Evolutionary conservation across 2,888 invertebrate genomes (phyloP), one percentile per base, ranked within the genome.

Genomic region (Platycnemis pennipes): DNA sequence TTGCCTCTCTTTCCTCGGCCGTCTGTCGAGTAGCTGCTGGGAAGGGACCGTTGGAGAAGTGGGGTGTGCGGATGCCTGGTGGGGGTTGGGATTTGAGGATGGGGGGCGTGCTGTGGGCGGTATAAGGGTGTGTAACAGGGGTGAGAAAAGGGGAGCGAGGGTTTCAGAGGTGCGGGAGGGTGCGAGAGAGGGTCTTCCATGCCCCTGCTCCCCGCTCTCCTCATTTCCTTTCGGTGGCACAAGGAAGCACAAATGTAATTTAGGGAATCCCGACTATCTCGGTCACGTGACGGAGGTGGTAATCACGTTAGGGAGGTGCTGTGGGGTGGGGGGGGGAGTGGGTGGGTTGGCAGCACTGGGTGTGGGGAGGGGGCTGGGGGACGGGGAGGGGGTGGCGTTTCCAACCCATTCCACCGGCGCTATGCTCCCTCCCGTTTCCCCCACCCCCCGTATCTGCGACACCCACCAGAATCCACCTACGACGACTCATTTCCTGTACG

Each of bases 201-300:
- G n/a, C 88, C 26, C 31, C 88, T 88, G 13, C 31, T 13, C 88
- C 89, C 89, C 53, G 13, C 3, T 22, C 22, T 37, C 56, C 44
- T 53, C 63, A 44, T 63, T 44, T 44, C 63, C 91, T 56, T 37
- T 63, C 63, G 63, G 63, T 63, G 63, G 63, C 8, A 63, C 63
- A 63, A 63, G 63, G 63, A 63, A 63, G 63, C 91, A 49, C 91
- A 56, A 91, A 91, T 53, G 63, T 63, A 53, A 91, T 91, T 91
- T 88, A 46, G 88, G 88, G 88, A 88, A 88, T 88, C 88, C 88
- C 88, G 46, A 91, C 91, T 31, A 91, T 53, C 63, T 91, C 63
- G 22, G 44, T 91, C 91, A 91, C 91, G 91, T 91, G 91, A 91
- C 91, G 56, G 63, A 91, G 42, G 53, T 63, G 53, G 91, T 91